Evolutionary conservation across 2,888 invertebrate genomes (phyloP).

Genomic region (Silvanus unidentatus): DNA sequence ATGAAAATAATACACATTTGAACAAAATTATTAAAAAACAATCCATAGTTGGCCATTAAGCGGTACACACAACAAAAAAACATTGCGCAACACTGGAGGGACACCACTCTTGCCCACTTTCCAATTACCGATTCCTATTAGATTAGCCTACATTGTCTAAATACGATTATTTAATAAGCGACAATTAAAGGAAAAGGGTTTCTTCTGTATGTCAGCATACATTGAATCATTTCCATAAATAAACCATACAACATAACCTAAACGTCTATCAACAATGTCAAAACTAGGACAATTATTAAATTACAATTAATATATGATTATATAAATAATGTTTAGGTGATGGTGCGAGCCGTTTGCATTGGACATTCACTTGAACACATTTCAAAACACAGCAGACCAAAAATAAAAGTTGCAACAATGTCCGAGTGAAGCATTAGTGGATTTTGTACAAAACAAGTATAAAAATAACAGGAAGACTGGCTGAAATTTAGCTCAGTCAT

Average conservation of each 20-base stretch:
- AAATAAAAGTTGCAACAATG: too few relatives aligned
- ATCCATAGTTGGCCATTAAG: neutral
- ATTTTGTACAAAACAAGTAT: too few relatives aligned
- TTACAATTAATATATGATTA: too few relatives aligned
- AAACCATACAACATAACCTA: neutral
- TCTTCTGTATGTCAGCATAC: neutral
- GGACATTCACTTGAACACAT: too few relatives aligned
- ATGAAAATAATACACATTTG: neutral
- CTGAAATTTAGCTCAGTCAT: too few relatives aligned
- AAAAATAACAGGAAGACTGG: too few relatives aligned
- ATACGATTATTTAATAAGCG: too few relatives aligned
- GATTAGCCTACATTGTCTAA: neutral
- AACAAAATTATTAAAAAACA: constrained; percentile 2
- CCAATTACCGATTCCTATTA: constrained; percentile 7
- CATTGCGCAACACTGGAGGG: constrained; percentile 10
- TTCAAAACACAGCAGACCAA: too few relatives aligned
- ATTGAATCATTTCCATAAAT: neutral
- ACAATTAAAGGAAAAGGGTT: neutral
- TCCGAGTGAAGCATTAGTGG: too few relatives aligned
- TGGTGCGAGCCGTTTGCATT: too few relatives aligned
- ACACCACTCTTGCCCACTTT: constrained; percentile 10
- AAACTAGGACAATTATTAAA: neutral
- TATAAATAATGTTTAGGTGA: too few relatives aligned
- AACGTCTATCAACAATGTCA: constrained; percentile 1
- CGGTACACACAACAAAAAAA: neutral